Percentiles rank a stretch among this genome's conserved stretches.
Conservation (phyloP, 1,140 invertebrate genomes). For the Papilio dardanus region DNA sequence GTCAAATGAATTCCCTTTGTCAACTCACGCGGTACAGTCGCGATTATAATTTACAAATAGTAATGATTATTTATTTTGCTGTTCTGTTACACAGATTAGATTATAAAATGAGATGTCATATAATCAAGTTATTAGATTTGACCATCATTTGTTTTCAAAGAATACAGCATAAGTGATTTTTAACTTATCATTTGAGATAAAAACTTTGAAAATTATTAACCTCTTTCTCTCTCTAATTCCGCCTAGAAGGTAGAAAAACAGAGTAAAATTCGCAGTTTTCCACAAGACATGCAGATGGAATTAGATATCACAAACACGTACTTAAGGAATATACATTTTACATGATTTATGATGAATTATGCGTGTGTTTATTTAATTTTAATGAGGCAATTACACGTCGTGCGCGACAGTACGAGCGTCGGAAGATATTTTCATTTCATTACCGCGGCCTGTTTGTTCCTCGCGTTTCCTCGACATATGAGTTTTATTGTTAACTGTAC, state of each 20-base stretch:
- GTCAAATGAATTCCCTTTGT: conserved; percentile 17
- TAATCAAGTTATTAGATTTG: too few species aligned
- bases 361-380: conserved; percentile 4
- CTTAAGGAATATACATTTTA: not conserved
- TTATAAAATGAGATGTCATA: too few species aligned
- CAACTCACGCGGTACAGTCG: conserved; percentile 12
- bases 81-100: too few species aligned
- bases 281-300: not conserved
- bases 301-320: not conserved
- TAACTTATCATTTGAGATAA: too few species aligned
- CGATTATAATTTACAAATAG: conserved; percentile 8
- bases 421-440: conserved; percentile 25
- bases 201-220: too few species aligned
- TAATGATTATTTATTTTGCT: conserved; percentile 5
- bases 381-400: conserved; percentile 13
- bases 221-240: not conserved
- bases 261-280: too few species aligned
- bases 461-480: conserved; percentile 17
- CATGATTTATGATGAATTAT: conserved; percentile 1
- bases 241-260: too few species aligned
- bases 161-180: too few species aligned
- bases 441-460: conserved; percentile 21
- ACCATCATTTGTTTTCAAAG: too few species aligned
- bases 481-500: conserved; percentile 21
- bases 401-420: not conserved